Evolutionary conservation across 2,797 vertebrate genomes (phyloP).

Genomic region (Pseudocheirus occidentalis): DNA sequence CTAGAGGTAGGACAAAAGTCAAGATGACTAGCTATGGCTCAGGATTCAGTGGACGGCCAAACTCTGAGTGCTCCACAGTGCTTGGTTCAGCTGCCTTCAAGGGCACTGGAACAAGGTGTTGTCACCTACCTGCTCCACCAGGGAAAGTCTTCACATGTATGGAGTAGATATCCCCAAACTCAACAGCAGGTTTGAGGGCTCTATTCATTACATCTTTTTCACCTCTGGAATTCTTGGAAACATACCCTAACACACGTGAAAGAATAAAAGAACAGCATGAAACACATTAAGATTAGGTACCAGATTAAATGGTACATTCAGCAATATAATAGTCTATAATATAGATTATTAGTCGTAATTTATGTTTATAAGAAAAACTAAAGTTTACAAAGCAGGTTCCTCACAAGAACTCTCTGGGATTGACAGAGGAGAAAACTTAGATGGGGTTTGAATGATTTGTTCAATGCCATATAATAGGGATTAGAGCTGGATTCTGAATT

Average conservation of each 20-base stretch:
- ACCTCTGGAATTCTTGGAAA: neutral
- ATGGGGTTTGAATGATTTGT: neutral
- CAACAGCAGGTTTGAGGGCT: neutral
- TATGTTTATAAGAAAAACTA: neutral
- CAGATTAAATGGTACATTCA: neutral
- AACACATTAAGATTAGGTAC: neutral
- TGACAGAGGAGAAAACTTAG: neutral
- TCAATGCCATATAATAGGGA: neutral
- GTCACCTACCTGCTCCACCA: neutral
- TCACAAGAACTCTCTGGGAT: neutral
- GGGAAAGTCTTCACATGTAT: neutral
- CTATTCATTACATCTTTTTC: neutral
- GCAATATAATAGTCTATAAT: neutral
- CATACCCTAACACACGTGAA: neutral
- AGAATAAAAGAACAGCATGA: neutral
- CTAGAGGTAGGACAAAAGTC: neutral
- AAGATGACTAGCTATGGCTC: neutral
- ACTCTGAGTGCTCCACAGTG: neutral
- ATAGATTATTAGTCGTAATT: neutral
- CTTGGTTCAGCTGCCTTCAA: neutral
- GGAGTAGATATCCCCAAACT: neutral
- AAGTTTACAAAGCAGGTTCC: neutral
- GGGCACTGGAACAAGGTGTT: neutral
- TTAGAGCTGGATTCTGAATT: conserved; percentile 21
- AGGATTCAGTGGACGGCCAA: neutral